Evolutionary conservation across 2,797 vertebrate genomes (phyloP).

Genomic region (Manis javanica): DNA sequence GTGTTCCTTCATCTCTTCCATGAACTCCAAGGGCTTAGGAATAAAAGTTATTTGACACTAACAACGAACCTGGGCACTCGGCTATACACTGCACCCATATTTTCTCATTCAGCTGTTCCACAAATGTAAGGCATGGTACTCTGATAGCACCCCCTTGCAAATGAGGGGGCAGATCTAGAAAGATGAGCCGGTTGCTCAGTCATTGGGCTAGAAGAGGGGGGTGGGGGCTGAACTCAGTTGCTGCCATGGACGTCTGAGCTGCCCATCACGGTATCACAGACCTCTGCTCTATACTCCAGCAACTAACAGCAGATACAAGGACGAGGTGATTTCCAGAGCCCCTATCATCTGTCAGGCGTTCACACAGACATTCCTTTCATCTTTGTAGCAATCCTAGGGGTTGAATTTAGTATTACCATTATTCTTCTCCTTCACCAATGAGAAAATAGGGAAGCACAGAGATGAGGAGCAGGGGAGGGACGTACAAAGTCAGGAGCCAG

Average conservation of each 20-base stretch:
- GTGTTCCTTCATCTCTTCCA: neutral
- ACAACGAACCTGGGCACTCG: no score
- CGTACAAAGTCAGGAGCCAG: neutral
- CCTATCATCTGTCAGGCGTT: neutral
- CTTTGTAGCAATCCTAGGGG: neutral
- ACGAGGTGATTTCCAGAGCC: neutral
- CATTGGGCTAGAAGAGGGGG: neutral
- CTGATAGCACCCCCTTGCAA: no score
- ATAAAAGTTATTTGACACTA: neutral
- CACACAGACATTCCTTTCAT: neutral
- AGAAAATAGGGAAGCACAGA: neutral
- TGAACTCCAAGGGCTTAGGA: neutral
- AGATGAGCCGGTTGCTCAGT: neutral
- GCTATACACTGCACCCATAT: neutral
- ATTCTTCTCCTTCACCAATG: neutral
- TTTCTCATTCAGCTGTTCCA: neutral
- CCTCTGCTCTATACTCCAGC: no score
- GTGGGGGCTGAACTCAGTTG: neutral
- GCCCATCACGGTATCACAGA: accelerated
- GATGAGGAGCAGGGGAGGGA: neutral
- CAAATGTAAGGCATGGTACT: neutral
- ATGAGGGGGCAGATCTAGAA: neutral
- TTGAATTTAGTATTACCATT: neutral
- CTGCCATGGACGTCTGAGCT: neutral
- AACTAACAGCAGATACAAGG: neutral